A percentile compares a stretch with the other conserved stretches of the same genome.
These are phyloP conservation scores for Platycheirus albimanus DNA, from an alignment of 2,888 invertebrate species.

Conservation along the genomic window DNA sequence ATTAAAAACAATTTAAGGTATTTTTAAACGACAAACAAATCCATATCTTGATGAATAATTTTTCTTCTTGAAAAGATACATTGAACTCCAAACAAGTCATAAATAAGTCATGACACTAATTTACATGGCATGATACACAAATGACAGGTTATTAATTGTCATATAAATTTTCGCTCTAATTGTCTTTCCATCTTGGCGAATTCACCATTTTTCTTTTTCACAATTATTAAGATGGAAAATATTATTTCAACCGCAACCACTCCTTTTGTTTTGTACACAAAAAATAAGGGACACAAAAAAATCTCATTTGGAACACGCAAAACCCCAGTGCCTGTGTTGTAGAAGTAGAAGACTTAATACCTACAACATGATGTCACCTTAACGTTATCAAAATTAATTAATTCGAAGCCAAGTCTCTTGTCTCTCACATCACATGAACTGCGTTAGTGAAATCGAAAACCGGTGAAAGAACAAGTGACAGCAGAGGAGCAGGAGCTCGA, in stretches of 20 bases:
- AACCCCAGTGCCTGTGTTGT: background rate
- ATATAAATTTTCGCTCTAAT: constrained; percentile 31
- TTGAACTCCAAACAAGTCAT: too few relatives aligned
- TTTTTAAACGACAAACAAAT: too few relatives aligned
- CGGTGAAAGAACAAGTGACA: constrained; percentile 34
- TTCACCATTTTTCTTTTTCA: constrained; percentile 1
- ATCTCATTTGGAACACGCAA: constrained; percentile 25
- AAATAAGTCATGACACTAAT: background rate
- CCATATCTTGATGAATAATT: too few relatives aligned
- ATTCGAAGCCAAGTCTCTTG: constrained; percentile 37
- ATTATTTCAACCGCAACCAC: constrained; percentile 11
- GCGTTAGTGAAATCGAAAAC: constrained; percentile 51
- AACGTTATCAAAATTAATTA: constrained; percentile 71
- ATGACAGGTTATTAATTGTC: constrained; percentile 17
- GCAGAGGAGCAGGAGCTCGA: background rate
- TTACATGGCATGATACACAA: background rate
- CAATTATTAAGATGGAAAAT: background rate
- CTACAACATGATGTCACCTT: constrained; percentile 32
- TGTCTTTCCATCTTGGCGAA: constrained; percentile 3
- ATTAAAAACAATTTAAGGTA: too few relatives aligned
- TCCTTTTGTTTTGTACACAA: constrained; percentile 32
- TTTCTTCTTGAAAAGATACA: too few relatives aligned
- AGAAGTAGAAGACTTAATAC: too few relatives aligned
- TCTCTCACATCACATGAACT: constrained; percentile 4
- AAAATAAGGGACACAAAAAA: too few relatives aligned